These are phyloP conservation scores for Ostrea edulis DNA, from an alignment of 1,140 invertebrate genomes.

Conservation along the genomic window DNA sequence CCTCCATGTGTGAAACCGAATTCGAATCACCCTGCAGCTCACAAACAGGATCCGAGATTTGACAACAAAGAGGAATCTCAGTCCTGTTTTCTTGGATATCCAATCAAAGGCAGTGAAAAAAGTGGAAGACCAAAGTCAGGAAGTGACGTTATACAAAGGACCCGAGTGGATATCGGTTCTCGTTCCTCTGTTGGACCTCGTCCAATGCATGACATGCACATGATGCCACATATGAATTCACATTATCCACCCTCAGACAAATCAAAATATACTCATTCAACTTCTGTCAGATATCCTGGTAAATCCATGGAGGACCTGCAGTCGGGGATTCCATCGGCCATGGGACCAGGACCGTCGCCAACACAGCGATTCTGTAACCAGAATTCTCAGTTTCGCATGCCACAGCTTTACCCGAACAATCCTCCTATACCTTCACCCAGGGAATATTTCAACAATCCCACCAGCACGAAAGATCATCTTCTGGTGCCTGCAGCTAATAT, in stretches of 20 bases:
- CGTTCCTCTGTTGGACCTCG: background rate
- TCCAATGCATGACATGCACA: slow-evolving; percentile 16
- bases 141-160: background rate
- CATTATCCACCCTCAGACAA: slow-evolving; percentile 8
- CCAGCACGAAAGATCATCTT: slow-evolving; percentile 10
- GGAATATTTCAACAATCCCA: slow-evolving; percentile 43
- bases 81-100: slow-evolving; percentile 9
- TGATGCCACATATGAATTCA: slow-evolving; percentile 2
- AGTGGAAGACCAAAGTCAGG: background rate
- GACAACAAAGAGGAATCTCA: background rate
- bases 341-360: slow-evolving; percentile 49
- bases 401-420: slow-evolving; percentile 52
- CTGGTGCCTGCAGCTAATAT: background rate
- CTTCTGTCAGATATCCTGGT: background rate
- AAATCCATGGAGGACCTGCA: slow-evolving; percentile 1
- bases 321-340: slow-evolving; percentile 47
- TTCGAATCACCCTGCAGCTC: background rate
- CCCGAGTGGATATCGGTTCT: background rate
- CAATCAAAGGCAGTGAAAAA: background rate
- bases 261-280: slow-evolving; percentile 12
- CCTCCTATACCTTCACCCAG: slow-evolving; percentile 53
- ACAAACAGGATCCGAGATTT: background rate
- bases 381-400: slow-evolving; percentile 48
- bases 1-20: slow-evolving; percentile 23
- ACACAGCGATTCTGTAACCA: slow-evolving; percentile 47